A percentile compares a stretch with the other conserved stretches of the same genome.
phyloP scores from a whole-genome alignment of 2,113 vertebrate genomes.

The Vombatus ursinus region DNA sequence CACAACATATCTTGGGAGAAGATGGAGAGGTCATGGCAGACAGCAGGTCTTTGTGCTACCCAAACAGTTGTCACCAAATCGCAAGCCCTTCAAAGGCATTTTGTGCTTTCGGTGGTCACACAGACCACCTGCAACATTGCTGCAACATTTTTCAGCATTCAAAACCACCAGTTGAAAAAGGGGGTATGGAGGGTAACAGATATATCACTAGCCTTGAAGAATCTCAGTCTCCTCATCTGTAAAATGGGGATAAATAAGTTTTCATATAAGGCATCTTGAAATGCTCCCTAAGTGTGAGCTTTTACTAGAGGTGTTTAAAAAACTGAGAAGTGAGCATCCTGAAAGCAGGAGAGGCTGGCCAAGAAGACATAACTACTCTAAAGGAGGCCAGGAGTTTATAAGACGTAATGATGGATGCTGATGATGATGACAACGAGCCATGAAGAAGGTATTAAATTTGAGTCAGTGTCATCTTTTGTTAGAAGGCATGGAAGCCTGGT shows the following conservation, averaged over 20 bases:
- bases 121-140: neutral
- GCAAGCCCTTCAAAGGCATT: neutral
- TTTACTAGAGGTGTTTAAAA: neutral
- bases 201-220: neutral
- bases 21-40: neutral
- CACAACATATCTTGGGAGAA: neutral
- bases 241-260: neutral
- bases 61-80: neutral
- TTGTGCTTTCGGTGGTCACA: neutral
- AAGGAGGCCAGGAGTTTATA: neutral
- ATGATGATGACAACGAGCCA: neutral
- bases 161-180: neutral
- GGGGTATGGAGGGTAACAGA: neutral
- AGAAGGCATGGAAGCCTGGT: neutral
- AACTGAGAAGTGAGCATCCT: neutral
- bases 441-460: neutral
- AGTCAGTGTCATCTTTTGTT: neutral
- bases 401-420: neutral
- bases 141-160: conserved; percentile 9
- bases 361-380: neutral
- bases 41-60: neutral
- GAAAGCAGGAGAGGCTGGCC: neutral
- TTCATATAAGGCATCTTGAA: neutral
- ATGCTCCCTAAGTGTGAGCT: neutral
- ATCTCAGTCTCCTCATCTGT: neutral